These are phyloP conservation scores for Vulpes lagopus DNA, from an alignment of 2,113 vertebrate species.

Conservation along the genomic window DNA sequence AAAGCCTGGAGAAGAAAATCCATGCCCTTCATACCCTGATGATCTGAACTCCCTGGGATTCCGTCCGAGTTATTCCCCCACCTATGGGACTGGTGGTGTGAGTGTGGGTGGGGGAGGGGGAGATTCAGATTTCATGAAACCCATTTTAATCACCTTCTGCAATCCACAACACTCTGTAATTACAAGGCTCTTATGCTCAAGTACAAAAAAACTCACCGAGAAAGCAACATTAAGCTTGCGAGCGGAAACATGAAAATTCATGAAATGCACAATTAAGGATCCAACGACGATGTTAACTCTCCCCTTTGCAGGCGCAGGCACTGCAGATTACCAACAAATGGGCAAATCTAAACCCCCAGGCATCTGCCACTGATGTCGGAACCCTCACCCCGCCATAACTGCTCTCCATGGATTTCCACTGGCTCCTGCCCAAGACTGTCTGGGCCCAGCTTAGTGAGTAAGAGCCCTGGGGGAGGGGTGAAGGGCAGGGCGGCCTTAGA, in stretches of 20 bases:
- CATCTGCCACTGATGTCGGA: background rate
- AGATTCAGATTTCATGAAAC: conserved; percentile 76
- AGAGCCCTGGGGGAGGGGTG: background rate
- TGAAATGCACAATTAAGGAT: conserved; percentile 80
- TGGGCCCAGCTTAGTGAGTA: background rate
- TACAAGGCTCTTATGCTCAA: conserved; percentile 80
- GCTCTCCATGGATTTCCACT: background rate
- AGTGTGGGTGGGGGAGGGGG: background rate
- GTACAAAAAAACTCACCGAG: conserved; percentile 75
- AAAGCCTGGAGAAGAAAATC: conserved; percentile 55
- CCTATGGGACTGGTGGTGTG: background rate
- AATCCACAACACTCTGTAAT: conserved; percentile 81
- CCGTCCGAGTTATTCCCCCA: background rate
- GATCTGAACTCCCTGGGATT: conserved; percentile 53
- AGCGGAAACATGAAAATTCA: conserved; percentile 85
- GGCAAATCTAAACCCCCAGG: background rate
- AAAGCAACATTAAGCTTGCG: conserved; percentile 81
- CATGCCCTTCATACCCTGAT: background rate
- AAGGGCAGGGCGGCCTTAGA: background rate
- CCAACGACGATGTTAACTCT: conserved; percentile 74
- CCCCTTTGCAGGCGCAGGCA: conserved; percentile 65
- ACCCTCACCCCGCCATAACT: background rate
- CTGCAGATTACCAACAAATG: conserved; percentile 6
- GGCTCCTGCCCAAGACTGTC: background rate
- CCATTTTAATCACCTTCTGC: conserved; percentile 74